A percentile compares a stretch with the other conserved stretches of the same genome.
phyloP scores from a whole-genome alignment of 2,888 invertebrate species.

The Brassicogethes aeneus region DNA sequence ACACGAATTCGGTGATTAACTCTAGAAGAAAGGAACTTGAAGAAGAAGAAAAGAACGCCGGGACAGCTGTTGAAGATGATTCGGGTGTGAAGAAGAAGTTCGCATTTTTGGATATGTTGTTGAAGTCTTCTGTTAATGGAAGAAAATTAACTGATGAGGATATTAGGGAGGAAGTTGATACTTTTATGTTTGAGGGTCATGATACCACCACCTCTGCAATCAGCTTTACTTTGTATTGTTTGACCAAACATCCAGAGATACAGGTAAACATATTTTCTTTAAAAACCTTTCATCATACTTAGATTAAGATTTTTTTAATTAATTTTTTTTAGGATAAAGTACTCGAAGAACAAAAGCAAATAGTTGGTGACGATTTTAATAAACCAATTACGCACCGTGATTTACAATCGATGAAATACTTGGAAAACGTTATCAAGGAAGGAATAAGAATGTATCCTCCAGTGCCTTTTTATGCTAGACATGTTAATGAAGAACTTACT shows the following conservation, averaged over 20 bases:
- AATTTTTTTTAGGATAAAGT: conserved; percentile 8
- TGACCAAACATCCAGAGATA: conserved; percentile 40
- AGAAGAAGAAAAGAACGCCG: background rate
- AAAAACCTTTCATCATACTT: no score
- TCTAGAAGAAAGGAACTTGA: conserved; percentile 4
- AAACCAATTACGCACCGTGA: conserved; percentile 12
- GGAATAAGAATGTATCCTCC: conserved; percentile 14
- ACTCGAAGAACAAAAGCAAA: conserved; percentile 15
- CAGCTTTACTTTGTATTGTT: conserved; percentile 38
- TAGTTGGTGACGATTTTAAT: conserved; percentile 13
- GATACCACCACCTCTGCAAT: conserved; percentile 43
- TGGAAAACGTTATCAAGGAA: conserved; percentile 22
- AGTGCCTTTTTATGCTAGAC: conserved; percentile 36
- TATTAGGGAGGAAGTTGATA: conserved; percentile 60
- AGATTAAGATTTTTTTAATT: background rate
- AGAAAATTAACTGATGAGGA: conserved; percentile 48
- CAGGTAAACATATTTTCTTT: conserved; percentile 35
- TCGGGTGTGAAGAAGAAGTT: conserved; percentile 44
- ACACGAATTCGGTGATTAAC: conserved; percentile 48
- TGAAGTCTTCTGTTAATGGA: conserved; percentile 46
- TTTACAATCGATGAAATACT: conserved; percentile 21
- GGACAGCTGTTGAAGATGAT: background rate
- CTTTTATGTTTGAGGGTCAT: conserved; percentile 60
- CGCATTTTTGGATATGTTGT: conserved; percentile 56
- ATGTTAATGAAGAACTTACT: conserved; percentile 34